Conservation (phyloP, 2,113 vertebrate genomes). For the Anoplopoma fimbria region DNA sequence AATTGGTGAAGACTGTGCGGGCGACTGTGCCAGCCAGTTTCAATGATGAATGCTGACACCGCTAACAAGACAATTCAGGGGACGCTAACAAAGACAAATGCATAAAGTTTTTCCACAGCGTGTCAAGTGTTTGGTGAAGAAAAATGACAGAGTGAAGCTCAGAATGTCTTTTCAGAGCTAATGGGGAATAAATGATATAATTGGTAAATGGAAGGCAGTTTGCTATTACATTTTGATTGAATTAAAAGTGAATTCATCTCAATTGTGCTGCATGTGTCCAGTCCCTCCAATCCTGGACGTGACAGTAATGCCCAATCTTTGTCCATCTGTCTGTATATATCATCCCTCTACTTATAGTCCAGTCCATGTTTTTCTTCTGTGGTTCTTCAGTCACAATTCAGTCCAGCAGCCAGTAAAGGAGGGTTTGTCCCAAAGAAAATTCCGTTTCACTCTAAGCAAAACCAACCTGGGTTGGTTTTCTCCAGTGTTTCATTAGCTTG, state of each 20-base stretch:
- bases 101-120: slow-evolving; percentile 52
- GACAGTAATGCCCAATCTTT: slow-evolving; percentile 59
- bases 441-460: slow-evolving; percentile 21
- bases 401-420: slow-evolving; percentile 31
- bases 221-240: slow-evolving; percentile 55
- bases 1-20: slow-evolving; percentile 1
- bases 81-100: slow-evolving; percentile 70
- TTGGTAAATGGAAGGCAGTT: slow-evolving; percentile 60
- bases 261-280: slow-evolving; percentile 39
- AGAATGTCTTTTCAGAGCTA: slow-evolving; percentile 53
- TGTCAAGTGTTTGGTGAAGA: slow-evolving; percentile 59
- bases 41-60: slow-evolving; percentile 62
- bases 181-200: slow-evolving; percentile 69
- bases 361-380: slow-evolving; percentile 36
- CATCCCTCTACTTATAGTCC: slow-evolving; percentile 2
- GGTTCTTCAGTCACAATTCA: slow-evolving; percentile 54
- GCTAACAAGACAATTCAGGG: slow-evolving; percentile 58
- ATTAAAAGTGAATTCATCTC: slow-evolving; percentile 65
- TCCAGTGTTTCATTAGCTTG: slow-evolving; percentile 34
- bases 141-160: slow-evolving; percentile 52
- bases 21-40: background rate
- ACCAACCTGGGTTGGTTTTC: slow-evolving; percentile 29
- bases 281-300: slow-evolving; percentile 40
- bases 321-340: background rate
- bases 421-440: slow-evolving; percentile 4